Conservation (phyloP, 2,113 vertebrate species). For the Montifringilla adamsi region DNA sequence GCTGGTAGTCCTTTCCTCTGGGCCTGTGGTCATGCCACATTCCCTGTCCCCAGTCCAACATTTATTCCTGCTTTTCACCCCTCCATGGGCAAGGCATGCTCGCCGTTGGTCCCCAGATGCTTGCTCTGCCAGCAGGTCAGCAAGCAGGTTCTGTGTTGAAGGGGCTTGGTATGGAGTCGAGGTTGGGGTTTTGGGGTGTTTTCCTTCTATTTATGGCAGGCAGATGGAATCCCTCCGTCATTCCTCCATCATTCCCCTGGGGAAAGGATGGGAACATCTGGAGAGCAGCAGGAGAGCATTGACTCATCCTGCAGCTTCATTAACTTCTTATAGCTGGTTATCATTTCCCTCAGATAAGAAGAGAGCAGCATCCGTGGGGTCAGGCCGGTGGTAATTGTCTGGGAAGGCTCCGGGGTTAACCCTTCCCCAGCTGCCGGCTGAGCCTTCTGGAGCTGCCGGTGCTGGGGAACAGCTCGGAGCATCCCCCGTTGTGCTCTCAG, state of each 20-base stretch:
- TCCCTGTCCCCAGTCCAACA: not conserved
- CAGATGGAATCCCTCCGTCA: slow-evolving; percentile 32
- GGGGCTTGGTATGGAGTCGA: not conserved
- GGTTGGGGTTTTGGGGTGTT: not conserved
- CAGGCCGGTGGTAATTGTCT: slow-evolving; percentile 16
- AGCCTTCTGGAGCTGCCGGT: not conserved
- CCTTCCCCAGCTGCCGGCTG: not conserved
- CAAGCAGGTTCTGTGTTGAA: not conserved
- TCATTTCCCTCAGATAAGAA: slow-evolving; percentile 54
- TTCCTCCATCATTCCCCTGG: slow-evolving; percentile 17
- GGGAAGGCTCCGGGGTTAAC: slow-evolving; percentile 41
- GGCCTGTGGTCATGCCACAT: accelerated
- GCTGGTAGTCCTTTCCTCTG: not conserved
- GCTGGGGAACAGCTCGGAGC: not conserved
- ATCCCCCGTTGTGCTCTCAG: not conserved
- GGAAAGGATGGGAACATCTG: slow-evolving; percentile 50
- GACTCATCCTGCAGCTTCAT: slow-evolving; percentile 70
- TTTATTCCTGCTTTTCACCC: not conserved
- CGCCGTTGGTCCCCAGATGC: accelerated
- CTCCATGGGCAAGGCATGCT: not conserved
- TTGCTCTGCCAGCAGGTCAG: not conserved
- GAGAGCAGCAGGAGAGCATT: slow-evolving; percentile 52
- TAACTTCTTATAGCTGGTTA: slow-evolving; percentile 69
- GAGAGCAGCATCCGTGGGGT: slow-evolving; percentile 31
- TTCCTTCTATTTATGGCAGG: slow-evolving; percentile 9